A percentile compares a stretch with the other conserved stretches of the same genome.
phyloP scores from a whole-genome alignment of 2,888 invertebrate species.

The Caenorhabditis japonica region DNA sequence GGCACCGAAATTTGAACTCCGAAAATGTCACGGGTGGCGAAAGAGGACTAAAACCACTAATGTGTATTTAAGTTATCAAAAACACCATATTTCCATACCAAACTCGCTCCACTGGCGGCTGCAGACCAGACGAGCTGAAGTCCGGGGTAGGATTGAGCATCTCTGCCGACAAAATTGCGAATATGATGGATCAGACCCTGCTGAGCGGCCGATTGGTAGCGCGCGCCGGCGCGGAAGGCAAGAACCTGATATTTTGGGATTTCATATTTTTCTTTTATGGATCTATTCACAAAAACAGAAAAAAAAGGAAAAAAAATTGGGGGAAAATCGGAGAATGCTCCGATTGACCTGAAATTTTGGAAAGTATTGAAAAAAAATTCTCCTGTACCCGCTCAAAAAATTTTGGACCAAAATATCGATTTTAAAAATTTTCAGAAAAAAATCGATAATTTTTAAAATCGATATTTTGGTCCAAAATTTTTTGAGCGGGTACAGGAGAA shows the following conservation, averaged over 20 bases:
- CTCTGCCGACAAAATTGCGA: constrained; percentile 85
- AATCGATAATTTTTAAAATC: no score
- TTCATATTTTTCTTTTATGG: neutral
- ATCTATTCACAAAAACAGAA: no score
- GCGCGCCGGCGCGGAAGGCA: constrained; percentile 86
- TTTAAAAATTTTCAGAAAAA: no score
- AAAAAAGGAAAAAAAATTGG: no score
- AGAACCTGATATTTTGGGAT: constrained; percentile 80
- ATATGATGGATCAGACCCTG: constrained; percentile 87
- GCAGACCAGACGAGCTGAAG: constrained; percentile 60
- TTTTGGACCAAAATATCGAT: no score
- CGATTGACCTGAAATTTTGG: no score
- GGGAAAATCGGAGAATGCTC: no score
- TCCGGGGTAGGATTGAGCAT: constrained; percentile 57
- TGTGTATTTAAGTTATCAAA: neutral
- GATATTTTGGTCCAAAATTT: no score
- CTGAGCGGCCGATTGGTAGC: constrained; percentile 86
- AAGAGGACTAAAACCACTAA: constrained; percentile 18
- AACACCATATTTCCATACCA: constrained; percentile 43
- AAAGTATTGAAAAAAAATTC: no score
- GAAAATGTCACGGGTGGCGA: constrained; percentile 61
- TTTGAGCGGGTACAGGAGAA: no score
- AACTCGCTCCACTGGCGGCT: constrained; percentile 53
- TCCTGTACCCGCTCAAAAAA: no score
- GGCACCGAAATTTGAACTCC: constrained; percentile 57